phyloP scores from a whole-genome alignment of 2,797 vertebrate genomes.

The Dryobates pubescens region DNA sequence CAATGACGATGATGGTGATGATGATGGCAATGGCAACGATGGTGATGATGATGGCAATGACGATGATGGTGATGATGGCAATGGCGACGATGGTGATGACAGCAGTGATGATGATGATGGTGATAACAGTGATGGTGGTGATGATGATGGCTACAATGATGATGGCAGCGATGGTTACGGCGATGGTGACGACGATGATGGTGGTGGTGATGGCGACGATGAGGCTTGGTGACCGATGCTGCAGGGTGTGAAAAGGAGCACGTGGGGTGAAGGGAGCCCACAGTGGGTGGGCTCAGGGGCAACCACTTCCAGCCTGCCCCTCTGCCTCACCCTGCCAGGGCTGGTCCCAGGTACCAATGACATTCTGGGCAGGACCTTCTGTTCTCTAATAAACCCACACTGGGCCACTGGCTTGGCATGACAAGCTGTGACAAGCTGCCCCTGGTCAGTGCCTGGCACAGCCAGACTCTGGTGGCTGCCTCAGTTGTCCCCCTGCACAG shows the following conservation, averaged over 20 bases:
- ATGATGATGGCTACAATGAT: too few relatives aligned
- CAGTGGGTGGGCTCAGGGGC: fast-evolving
- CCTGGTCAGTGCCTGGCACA: neutral
- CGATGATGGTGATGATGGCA: fast-evolving
- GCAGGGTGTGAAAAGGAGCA: fast-evolving
- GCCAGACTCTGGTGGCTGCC: neutral
- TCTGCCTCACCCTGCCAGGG: neutral
- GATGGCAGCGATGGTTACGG: fast-evolving
- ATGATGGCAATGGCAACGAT: neutral
- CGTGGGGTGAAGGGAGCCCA: neutral
- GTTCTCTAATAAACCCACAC: neutral
- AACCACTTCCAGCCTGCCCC: fast-evolving
- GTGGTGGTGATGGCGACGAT: neutral
- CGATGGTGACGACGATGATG: fast-evolving
- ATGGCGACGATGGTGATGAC: fast-evolving
- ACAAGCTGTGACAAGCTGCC: neutral
- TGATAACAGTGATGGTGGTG: fast-evolving
- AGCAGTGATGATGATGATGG: fast-evolving
- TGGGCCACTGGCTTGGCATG: neutral
- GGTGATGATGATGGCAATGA: neutral
- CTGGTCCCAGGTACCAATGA: fast-evolving
- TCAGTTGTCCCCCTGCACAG: neutral
- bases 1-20: fast-evolving
- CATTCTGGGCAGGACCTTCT: neutral
- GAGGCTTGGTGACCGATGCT: neutral